phyloP scores from a whole-genome alignment of 30 jellyfish, hydroid and myxozoan species.

The Turritopsis rubra region DNA sequence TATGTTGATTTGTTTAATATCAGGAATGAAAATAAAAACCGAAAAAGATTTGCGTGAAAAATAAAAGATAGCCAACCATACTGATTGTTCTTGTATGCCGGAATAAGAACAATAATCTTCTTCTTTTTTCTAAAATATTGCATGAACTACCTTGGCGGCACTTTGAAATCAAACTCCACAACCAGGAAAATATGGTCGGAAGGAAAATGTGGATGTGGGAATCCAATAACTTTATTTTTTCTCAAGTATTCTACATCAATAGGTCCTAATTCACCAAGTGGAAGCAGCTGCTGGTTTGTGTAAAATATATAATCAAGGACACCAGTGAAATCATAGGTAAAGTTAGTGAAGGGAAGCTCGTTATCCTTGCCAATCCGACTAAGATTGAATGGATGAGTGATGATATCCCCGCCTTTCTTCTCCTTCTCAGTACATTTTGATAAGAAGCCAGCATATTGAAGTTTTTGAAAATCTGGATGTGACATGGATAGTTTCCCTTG shows the following conservation, averaged over 20 bases:
- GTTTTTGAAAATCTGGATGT: conserved; percentile 80
- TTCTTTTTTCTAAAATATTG: neutral
- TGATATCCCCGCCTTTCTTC: conserved; percentile 52
- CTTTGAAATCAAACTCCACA: conserved; percentile 77
- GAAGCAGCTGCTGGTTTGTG: conserved; percentile 57
- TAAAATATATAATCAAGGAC: conserved; percentile 85
- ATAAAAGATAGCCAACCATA: neutral
- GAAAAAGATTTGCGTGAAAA: neutral
- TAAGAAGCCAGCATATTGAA: conserved; percentile 74
- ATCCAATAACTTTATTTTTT: conserved; percentile 77
- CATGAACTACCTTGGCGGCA: conserved; percentile 27
- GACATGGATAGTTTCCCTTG: conserved; percentile 59
- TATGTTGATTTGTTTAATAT: too few relatives aligned
- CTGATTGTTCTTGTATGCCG: neutral
- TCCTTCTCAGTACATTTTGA: conserved; percentile 65
- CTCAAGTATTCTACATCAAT: conserved; percentile 63
- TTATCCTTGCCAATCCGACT: conserved; percentile 62
- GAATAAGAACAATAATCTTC: neutral
- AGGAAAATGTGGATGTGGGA: conserved; percentile 97
- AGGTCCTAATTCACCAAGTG: conserved; percentile 85
- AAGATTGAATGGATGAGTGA: conserved; percentile 70
- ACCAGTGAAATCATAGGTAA: conserved; percentile 84
- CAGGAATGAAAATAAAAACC: neutral
- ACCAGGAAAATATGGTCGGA: conserved; percentile 82
- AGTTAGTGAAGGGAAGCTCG: conserved; percentile 77